Evolutionary conservation across 2,113 vertebrate species (phyloP).

Genomic region (Proteles cristata): DNA sequence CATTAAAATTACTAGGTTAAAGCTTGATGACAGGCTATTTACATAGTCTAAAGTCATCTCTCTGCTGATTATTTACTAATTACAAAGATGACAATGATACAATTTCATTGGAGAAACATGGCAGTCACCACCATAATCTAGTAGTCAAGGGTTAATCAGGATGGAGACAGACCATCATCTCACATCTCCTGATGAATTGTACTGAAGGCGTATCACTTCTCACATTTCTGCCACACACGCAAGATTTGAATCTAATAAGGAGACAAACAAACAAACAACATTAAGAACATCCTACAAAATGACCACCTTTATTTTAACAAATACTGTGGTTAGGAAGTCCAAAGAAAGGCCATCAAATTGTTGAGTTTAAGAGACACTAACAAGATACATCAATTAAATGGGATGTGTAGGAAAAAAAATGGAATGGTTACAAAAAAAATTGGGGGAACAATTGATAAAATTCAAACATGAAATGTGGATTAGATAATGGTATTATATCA

Average conservation of each 20-base stretch:
- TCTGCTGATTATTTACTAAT: not conserved
- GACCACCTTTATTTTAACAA: not conserved
- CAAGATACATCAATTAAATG: not conserved
- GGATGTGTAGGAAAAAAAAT: not conserved
- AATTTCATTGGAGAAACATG: not conserved
- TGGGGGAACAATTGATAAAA: not conserved
- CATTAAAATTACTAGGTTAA: not conserved
- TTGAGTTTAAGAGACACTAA: not conserved
- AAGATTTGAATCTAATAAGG: not conserved
- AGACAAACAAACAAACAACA: not conserved
- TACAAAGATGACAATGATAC: not conserved
- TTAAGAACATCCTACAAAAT: not conserved
- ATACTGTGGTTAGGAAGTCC: not conserved
- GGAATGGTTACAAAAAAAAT: not conserved
- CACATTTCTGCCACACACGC: not conserved
- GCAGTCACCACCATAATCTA: not conserved
- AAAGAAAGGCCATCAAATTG: not conserved
- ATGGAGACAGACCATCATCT: not conserved
- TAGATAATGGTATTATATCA: not conserved
- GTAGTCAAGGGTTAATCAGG: not conserved
- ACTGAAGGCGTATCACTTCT: not conserved
- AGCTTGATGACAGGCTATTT: not conserved
- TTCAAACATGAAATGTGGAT: not conserved
- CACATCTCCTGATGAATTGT: no score
- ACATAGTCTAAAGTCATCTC: not conserved